Evolutionary conservation across 2,113 vertebrate genomes (phyloP).

Genomic region (Melierax canorus): DNA sequence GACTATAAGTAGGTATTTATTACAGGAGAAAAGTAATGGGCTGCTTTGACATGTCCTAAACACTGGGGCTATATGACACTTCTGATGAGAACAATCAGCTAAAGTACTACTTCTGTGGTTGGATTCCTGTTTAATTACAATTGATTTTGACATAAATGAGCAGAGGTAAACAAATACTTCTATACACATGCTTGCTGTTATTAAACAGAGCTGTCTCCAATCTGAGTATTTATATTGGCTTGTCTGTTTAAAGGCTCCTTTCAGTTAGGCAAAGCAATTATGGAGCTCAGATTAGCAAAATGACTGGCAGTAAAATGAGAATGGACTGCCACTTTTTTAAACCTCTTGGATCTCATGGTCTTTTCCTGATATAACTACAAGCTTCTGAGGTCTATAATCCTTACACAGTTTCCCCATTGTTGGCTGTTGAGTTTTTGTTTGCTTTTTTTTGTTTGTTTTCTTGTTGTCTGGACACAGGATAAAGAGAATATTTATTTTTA

Average conservation of each 20-base stretch:
- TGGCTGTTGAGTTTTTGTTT: neutral
- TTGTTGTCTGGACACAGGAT: neutral
- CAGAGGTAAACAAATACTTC: constrained; percentile 64
- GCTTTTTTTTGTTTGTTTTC: neutral
- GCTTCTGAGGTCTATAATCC: neutral
- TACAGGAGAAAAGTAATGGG: constrained; percentile 3
- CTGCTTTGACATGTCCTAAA: constrained; percentile 22
- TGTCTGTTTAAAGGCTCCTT: constrained; percentile 48
- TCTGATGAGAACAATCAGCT: constrained; percentile 57
- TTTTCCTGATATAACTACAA: neutral
- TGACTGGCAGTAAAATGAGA: constrained; percentile 53
- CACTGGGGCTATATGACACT: constrained; percentile 6
- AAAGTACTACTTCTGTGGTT: constrained; percentile 31
- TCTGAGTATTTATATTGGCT: constrained; percentile 53
- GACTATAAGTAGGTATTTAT: constrained; percentile 8
- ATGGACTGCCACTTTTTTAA: constrained; percentile 7
- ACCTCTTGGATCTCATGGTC: neutral
- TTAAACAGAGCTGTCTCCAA: constrained; percentile 54
- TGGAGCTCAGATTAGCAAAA: constrained; percentile 55
- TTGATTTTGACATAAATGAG: constrained; percentile 71
- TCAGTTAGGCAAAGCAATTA: constrained; percentile 57
- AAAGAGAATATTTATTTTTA: neutral
- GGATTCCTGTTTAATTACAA: constrained; percentile 68
- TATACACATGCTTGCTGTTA: constrained; percentile 50
- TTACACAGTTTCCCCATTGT: neutral